Base-by-base conservation (phyloP, 2,797 vertebrate genomes). In the Erethizon dorsatum region DNA sequence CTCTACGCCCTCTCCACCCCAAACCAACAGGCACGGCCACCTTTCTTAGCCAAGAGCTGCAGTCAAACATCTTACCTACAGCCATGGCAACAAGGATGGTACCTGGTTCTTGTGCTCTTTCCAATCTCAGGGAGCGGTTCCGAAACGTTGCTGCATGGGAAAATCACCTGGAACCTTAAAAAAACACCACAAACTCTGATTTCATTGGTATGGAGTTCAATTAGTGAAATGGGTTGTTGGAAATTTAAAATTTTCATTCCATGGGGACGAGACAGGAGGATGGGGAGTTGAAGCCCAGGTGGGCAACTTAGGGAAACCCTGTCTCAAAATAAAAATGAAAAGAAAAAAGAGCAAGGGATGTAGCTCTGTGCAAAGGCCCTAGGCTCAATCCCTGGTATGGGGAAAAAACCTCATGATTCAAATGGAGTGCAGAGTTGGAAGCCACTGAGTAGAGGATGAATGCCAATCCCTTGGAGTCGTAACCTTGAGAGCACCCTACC, bases 401-500 rank as follows among this genome's bases (percentile, higher is more conserved):
- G 24, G 14, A 13, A 67, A 47, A 17, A 28, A 1, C 28, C 47
- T 52, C 26, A 9, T 41, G 52, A 61, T 73, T 52, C 28, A 57
- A 26, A 71, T 1, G 28, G 20, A 14, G 10, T 61, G 26, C 7
- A 24, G 57, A 78, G 26, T 18, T 28, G 17, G 41, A 54, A 4
- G 15, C 1, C 8, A 15, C 47, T 45, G 28, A 11, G 3, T n/a
- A 3, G 2, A 8, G 14, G 9, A n/a, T 15, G 10, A 33, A 31
- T 24, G 28, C 15, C 26, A 10, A 0, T 2, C 4, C n/a, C 4
- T 8, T 11, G 37, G 50, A 14, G 3, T 2, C 26, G 6, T 59
- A 11, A 47, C 8, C 11, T 28, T 10, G 11, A 3, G 11, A 17
- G 18, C 0, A 8, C 33, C 20, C 13, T 12, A 10, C 11, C 9